phyloP scores from a whole-genome alignment of 2,797 vertebrate species.

The Lagocephalus sceleratus region DNA sequence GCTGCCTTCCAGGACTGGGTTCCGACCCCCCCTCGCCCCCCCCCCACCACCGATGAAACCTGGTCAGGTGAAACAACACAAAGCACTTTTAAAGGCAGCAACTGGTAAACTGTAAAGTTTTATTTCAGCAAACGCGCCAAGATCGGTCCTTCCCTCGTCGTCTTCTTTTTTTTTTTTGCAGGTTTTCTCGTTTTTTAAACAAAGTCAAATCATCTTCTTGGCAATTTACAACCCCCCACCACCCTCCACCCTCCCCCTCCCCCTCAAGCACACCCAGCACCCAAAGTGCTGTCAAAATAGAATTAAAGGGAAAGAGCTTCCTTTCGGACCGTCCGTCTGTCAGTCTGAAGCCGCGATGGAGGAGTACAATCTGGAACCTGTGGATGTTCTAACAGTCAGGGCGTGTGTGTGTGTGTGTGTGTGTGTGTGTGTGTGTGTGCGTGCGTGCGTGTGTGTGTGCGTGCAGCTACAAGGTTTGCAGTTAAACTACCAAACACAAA shows the following conservation, averaged over 20 bases:
- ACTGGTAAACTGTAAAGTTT: conserved; percentile 10
- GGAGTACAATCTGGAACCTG: conserved; percentile 1
- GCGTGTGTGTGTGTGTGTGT: conserved; percentile 6
- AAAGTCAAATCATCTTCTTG: conserved; percentile 12
- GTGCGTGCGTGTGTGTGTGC: no score
- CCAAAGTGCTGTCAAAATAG: neutral
- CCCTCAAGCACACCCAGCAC: conserved; percentile 1
- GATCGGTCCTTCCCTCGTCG: conserved; percentile 46
- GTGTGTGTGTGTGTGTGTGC: no score
- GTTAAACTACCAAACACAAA: conserved; percentile 31
- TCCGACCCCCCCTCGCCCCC: no score
- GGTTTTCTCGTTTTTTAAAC: no score
- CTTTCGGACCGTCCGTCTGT: conserved; percentile 18
- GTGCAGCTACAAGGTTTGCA: no score
- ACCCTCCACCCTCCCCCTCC: no score
- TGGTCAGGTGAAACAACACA: conserved; percentile 18
- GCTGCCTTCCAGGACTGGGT: no score
- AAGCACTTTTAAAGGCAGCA: conserved; percentile 32
- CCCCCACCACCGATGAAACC: no score
- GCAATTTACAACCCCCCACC: conserved; percentile 11
- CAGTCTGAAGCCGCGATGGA: conserved; percentile 13
- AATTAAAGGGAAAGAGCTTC: conserved; percentile 6
- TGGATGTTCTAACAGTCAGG: neutral
- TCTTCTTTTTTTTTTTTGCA: no score
- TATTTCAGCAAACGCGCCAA: conserved; percentile 15